phyloP scores from a whole-genome alignment of 2,113 vertebrate species.

The Hippocampus mohnikei region DNA sequence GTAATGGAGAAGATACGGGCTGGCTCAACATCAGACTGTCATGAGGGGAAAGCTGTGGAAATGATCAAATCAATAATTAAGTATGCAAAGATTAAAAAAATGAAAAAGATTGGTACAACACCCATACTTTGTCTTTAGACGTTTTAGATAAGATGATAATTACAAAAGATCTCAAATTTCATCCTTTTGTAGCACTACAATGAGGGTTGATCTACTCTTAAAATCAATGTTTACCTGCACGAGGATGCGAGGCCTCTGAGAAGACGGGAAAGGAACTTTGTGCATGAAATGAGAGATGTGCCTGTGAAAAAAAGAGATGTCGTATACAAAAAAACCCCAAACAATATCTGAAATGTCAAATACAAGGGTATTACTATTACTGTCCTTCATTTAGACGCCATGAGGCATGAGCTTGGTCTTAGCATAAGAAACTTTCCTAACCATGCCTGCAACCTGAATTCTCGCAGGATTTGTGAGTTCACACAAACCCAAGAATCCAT shows the following conservation, averaged over 20 bases:
- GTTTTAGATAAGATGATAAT: neutral
- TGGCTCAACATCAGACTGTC: slow-evolving; percentile 97
- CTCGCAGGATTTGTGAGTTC: too few relatives aligned
- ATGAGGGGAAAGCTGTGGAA: slow-evolving; percentile 88
- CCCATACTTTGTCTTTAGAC: neutral
- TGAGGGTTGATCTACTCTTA: neutral
- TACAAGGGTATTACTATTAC: neutral
- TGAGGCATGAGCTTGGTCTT: too few relatives aligned
- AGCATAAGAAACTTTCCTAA: too few relatives aligned
- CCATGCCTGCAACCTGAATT: too few relatives aligned
- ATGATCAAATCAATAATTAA: slow-evolving; percentile 18
- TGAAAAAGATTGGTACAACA: neutral
- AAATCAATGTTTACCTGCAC: slow-evolving; percentile 81
- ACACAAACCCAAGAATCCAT: too few relatives aligned
- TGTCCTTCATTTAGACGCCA: too few relatives aligned
- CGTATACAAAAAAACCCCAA: too few relatives aligned
- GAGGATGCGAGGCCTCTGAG: slow-evolving; percentile 93
- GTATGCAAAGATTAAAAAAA: too few relatives aligned
- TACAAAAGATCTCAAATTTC: neutral
- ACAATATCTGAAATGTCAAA: neutral
- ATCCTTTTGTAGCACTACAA: neutral
- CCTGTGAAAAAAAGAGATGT: slow-evolving; percentile 63
- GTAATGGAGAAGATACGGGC: slow-evolving; percentile 92
- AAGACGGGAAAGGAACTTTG: slow-evolving; percentile 95
- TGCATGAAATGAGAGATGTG: slow-evolving; percentile 99